A percentile compares a stretch with the other conserved stretches of the same genome.
Conservation (phyloP, 2,113 vertebrate genomes). For the Taxidea taxus region DNA sequence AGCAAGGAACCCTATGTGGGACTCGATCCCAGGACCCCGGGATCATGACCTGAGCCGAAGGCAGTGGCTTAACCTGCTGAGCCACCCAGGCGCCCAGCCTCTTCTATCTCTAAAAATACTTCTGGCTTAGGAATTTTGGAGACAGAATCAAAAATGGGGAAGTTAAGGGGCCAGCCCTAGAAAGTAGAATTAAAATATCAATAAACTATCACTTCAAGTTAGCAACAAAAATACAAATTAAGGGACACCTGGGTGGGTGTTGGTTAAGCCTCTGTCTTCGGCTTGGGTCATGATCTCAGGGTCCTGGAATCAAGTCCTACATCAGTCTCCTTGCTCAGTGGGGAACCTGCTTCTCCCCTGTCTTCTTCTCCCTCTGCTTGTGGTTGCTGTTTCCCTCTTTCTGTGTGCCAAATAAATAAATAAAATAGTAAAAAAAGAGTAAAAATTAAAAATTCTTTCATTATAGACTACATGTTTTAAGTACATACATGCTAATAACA, state of each 20-base stretch:
- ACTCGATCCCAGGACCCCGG: too few species aligned
- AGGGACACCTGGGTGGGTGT: not conserved
- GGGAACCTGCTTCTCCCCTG: not conserved
- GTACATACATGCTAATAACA: not conserved
- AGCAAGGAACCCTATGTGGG: too few species aligned
- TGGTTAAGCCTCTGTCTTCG: not conserved
- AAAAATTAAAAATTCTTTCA: not conserved
- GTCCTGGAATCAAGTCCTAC: not conserved
- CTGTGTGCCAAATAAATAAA: not conserved
- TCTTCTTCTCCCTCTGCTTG: not conserved
- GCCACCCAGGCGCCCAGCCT: too few species aligned
- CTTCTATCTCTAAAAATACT: constrained; percentile 8
- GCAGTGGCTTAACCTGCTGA: too few species aligned
- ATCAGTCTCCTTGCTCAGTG: not conserved
- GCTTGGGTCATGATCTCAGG: not conserved
- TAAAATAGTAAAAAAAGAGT: not conserved
- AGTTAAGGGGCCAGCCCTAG: not conserved
- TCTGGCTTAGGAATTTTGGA: not conserved
- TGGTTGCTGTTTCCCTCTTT: not conserved
- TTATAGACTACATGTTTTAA: not conserved
- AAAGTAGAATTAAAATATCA: not conserved
- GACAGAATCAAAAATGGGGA: not conserved
- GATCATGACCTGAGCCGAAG: too few species aligned
- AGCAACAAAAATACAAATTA: not conserved
- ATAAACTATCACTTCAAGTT: not conserved